Conservation (phyloP, 2,113 vertebrate species). For the Cochlearius cochlearius region DNA sequence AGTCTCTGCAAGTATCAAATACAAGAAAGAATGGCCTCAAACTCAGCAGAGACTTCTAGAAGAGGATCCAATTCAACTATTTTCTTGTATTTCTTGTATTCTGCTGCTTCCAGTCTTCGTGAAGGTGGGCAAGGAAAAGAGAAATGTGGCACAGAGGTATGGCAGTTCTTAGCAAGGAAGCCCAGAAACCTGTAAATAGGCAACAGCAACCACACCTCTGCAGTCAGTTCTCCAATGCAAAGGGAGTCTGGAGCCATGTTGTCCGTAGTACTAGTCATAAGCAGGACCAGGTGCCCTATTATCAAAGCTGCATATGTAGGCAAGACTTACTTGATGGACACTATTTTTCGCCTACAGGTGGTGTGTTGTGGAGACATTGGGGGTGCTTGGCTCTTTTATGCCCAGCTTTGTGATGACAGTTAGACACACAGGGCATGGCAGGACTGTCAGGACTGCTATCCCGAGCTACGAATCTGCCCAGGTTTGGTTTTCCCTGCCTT, state of each 20-base stretch:
- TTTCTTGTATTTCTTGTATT: not conserved
- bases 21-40: not conserved
- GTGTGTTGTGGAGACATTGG: not conserved
- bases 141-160: not conserved
- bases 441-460: not conserved
- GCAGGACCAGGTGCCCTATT: too few species aligned
- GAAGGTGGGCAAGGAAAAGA: not conserved
- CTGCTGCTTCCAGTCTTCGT: not conserved
- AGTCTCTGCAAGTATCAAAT: not conserved
- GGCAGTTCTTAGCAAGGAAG: not conserved
- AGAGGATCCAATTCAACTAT: not conserved
- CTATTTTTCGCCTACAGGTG: not conserved
- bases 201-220: not conserved
- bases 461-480: fast-evolving
- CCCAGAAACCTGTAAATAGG: not conserved
- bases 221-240: not conserved
- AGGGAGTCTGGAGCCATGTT: fast-evolving
- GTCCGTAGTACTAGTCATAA: not conserved
- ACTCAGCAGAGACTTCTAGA: not conserved
- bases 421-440: not conserved
- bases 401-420: not conserved
- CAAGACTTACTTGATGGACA: not conserved
- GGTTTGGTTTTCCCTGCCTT: not conserved
- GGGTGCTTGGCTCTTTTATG: not conserved
- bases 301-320: not conserved